Evolutionary conservation across 1,140 invertebrate genomes (phyloP), one percentile per base, ranked within the genome.

Genomic region (Theocolax elegans): DNA sequence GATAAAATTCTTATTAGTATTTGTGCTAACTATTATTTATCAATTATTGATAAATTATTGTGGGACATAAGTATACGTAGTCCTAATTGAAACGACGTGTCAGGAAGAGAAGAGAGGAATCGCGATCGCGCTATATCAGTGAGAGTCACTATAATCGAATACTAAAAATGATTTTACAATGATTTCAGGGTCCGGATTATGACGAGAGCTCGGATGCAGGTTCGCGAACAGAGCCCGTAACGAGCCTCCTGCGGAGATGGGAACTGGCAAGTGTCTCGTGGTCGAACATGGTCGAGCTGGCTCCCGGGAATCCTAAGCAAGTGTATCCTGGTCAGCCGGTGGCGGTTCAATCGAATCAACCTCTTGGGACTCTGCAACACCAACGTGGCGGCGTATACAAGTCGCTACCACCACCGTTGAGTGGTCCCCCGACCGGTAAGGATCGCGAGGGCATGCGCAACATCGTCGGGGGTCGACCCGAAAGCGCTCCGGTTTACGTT

Each of bases 111-210:
- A n/a, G n/a, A n/a, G n/a, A n/a, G n/a, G n/a, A n/a, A n/a, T n/a
- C n/a, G n/a, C n/a, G n/a, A n/a, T n/a, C n/a, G n/a, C n/a, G n/a
- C n/a, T n/a, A n/a, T n/a, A n/a, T n/a, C n/a, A n/a, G n/a, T n/a
- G n/a, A n/a, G n/a, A n/a, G n/a, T n/a, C n/a, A n/a, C n/a, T n/a
- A n/a, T n/a, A n/a, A n/a, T n/a, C n/a, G n/a, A n/a, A n/a, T n/a
- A n/a, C n/a, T n/a, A n/a, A n/a, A n/a, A n/a, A n/a, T n/a, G n/a
- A n/a, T n/a, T n/a, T n/a, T n/a, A n/a, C n/a, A n/a, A n/a, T 17
- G 23, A 46, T 81, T 81, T 3, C 82, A 93, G 91, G 92, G 92
- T 67, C 90, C 89, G 59, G 92, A 93, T 75, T 93, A 92, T 76
- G 91, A 92, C 73, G 84, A 85, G 59, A 81, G 66, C 59, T 49